Evolutionary conservation across 2,113 vertebrate genomes (phyloP), one percentile per base, ranked within the genome.

Genomic region (Chamaea fasciata): DNA sequence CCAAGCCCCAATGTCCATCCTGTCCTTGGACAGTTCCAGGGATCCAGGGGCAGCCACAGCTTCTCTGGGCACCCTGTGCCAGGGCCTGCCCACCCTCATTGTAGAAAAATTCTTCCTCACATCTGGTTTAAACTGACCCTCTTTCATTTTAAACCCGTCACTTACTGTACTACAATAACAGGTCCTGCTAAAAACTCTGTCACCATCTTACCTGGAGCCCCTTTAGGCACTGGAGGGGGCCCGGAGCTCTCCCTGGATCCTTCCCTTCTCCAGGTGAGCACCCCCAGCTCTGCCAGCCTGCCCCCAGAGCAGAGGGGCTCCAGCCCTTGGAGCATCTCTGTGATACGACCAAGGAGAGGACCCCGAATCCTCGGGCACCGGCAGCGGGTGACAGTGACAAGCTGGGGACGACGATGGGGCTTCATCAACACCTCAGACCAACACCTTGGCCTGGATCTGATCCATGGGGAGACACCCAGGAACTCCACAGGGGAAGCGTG

Each of bases 1-100:
- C 77, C 52, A n/a, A 74, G 15, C 33, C 28, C 52, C 0, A 0
- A 10, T 41, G 41, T 24, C 33, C 53, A n/a, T 0, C 35, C 76
- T 28, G 35, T 1, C 10, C 67, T 50, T 18, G 78, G 30, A 3
- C 62, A 53, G 7, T 46, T 0, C 15, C 69, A 75, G 28, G 23
- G 44, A 46, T 60, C n/a, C 52, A 33, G 46, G 44, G 33, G 5
- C 33, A 67, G 27, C 37, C 77, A 8, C 68, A 39, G 16, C 19
- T 46, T 1, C 52, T 37, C 37, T 65, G 52, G 35, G 22, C 37
- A 81, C 1, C 23, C 28, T 74, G 15, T 67, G 69, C 33, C 46
- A 44, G 37, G 31, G 28, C 11, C 28, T 60, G n/a, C 0, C 2
- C n/a, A 30, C 11, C 5, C n/a, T 30, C 20, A 26, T 1, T 39